Conservation (phyloP, 2,113 vertebrate species). For the Oryctolagus cuniculus region mOryCun1.1 NC_091441.1:46749001-46749500, state of each 20-base stretch:
- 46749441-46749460: neutral
- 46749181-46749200: neutral
- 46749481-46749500: neutral
- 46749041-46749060: neutral
- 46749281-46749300: neutral
- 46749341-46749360: neutral
- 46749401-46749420: neutral
- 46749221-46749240: neutral
- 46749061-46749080: neutral
- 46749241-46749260: neutral
- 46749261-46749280: neutral
- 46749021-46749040: neutral
- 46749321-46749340: neutral
- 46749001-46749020: neutral
- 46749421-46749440: neutral
- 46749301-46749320: neutral
- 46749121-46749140: neutral
- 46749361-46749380: neutral
- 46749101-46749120: neutral
- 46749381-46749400: neutral
- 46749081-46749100: neutral
- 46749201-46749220: neutral
- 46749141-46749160: neutral
- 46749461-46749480: neutral
- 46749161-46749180: neutral